phyloP scores from a whole-genome alignment of 2,888 invertebrate genomes.

The Dascillus cervinus region DNA sequence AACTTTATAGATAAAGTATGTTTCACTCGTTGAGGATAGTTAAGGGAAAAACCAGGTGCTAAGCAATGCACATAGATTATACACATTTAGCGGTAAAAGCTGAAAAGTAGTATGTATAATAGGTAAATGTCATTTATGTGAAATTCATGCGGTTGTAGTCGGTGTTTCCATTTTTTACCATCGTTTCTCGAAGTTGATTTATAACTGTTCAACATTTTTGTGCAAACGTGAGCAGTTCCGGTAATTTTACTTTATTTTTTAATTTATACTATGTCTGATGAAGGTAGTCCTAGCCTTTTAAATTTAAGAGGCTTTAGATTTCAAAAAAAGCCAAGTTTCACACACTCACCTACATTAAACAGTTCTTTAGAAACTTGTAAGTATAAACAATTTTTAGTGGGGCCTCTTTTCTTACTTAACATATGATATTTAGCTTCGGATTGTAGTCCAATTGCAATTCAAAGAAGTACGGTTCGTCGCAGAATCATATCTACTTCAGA shows the following conservation, averaged over 20 bases:
- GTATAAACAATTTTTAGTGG: too few relatives aligned
- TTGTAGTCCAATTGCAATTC: constrained; percentile 10
- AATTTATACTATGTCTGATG: constrained; percentile 32
- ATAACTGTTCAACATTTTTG: neutral
- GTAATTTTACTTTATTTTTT: neutral
- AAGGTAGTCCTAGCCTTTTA: constrained; percentile 52
- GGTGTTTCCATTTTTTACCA: constrained; percentile 3
- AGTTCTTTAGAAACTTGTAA: neutral
- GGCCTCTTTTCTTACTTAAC: too few relatives aligned
- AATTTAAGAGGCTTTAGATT: constrained; percentile 63
- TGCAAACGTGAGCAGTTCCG: neutral
- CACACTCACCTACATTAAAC: constrained; percentile 22
- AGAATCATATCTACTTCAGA: constrained; percentile 45
- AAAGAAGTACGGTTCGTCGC: constrained; percentile 13
- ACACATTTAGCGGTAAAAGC: too few relatives aligned
- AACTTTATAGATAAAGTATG: too few relatives aligned
- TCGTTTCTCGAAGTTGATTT: neutral
- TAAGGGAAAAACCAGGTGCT: too few relatives aligned
- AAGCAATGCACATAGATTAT: too few relatives aligned
- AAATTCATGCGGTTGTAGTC: too few relatives aligned
- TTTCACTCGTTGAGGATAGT: too few relatives aligned
- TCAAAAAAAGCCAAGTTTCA: constrained; percentile 50
- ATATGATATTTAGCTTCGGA: constrained; percentile 22
- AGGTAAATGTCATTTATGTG: too few relatives aligned
- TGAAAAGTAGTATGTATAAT: too few relatives aligned